Evolutionary conservation across 1,140 invertebrate genomes (phyloP), one percentile per base, ranked within the genome.

Genomic region (Drosophila trapezifrons): DNA sequence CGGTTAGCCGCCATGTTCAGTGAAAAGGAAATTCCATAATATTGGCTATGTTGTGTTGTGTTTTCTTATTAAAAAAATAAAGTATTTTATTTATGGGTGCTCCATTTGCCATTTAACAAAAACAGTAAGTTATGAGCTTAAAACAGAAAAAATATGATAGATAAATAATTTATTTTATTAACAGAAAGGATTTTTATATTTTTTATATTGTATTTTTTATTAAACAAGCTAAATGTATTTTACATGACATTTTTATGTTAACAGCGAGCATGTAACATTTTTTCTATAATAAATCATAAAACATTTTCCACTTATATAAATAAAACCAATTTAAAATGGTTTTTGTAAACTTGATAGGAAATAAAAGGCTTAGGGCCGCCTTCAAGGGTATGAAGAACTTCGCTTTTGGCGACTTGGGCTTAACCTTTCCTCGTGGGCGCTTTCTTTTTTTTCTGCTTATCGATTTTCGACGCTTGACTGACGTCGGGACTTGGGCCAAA

Each of bases 401-500:
- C 38, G 59, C 29, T 65, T 42, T 45, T 13, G 12, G 4, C 20
- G n/a, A 10, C 65, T 12, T 40, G 25, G 52, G 18, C 6, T 35
- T 69, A 62, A 32, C 74, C 55, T 60, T 69, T 25, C 43, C 47
- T 56, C n/a, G 27, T 35, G n/a, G 35, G n/a, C 29, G 52, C n/a
- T 35, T 70, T 69, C 38, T 60, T 45, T 59, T 71, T 66, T 71
- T 72, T 74, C 47, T 59, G 45, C 56, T 58, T 89, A 87, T 87
- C 84, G 84, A 87, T 87, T 87, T 87, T 87, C 71, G 69, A 71
- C 84, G 72, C 62, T 63, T 80, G 84, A 74, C 79, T 72, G 76
- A 52, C 51, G 49, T 51, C 47, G 60, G 60, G 20, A 27, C 60
- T 69, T 40, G 58, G 57, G 40, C 57, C 66, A 32, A 58, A 57